Evolutionary conservation across 1,140 invertebrate species (phyloP).

Genomic region (Drosophila busckii): DNA sequence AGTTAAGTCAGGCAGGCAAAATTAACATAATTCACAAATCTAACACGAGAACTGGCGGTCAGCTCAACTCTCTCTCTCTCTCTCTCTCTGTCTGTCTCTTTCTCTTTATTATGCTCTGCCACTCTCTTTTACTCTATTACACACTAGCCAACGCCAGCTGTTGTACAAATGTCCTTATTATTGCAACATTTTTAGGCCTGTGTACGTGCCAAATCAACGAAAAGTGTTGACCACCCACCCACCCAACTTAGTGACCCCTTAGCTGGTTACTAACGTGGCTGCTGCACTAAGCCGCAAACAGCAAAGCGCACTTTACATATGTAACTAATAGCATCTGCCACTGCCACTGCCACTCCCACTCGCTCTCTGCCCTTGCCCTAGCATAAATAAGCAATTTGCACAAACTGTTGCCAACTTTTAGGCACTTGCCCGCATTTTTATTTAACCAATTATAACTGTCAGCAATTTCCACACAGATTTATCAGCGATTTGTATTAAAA

Average conservation of each 20-base stretch:
- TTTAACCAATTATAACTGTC: too few relatives aligned
- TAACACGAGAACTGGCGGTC: conserved; percentile 58
- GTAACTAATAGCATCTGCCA: conserved; percentile 39
- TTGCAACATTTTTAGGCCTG: conserved; percentile 39
- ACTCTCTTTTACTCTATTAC: too few relatives aligned
- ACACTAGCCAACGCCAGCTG: conserved; percentile 47
- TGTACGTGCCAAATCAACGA: conserved; percentile 68
- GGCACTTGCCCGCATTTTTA: conserved; percentile 10
- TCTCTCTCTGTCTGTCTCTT: too few relatives aligned
- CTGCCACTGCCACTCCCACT: too few relatives aligned
- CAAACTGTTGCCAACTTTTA: conserved; percentile 60
- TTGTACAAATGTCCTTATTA: conserved; percentile 46
- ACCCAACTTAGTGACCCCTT: too few relatives aligned
- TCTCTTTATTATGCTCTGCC: too few relatives aligned
- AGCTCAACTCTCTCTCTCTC: too few relatives aligned
- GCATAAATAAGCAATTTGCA: conserved; percentile 66
- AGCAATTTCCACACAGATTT: too few relatives aligned
- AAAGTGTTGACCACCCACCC: conserved; percentile 27
- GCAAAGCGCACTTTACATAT: conserved; percentile 63
- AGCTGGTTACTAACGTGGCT: too few relatives aligned
- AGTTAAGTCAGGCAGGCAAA: conserved; percentile 10
- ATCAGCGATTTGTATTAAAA: too few relatives aligned
- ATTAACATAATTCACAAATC: conserved; percentile 72
- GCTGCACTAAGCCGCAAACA: too few relatives aligned
- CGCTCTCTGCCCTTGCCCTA: conserved; percentile 3